These are phyloP conservation scores for Melanotaenia maccullochi DNA, from an alignment of 2,797 vertebrate species.

Conservation along the genomic window DNA sequence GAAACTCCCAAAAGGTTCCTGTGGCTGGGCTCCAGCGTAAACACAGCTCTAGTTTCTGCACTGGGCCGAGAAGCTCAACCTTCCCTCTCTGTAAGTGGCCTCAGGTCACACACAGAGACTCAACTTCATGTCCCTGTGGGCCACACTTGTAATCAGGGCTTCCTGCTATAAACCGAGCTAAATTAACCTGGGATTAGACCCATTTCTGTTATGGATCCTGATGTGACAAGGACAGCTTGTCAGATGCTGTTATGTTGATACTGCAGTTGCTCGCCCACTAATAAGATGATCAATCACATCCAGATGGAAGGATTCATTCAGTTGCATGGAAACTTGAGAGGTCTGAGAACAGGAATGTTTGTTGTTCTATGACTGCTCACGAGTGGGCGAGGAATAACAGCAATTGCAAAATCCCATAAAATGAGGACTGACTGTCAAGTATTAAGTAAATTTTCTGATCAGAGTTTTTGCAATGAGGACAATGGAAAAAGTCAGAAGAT, in stretches of 20 bases:
- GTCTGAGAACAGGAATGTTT: constrained; percentile 35
- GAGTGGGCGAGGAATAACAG: constrained; percentile 4
- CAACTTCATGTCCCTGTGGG: constrained; percentile 70
- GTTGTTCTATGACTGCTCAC: constrained; percentile 8
- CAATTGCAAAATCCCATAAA: background rate
- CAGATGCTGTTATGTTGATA: constrained; percentile 30
- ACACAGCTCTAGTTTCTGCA: constrained; percentile 78
- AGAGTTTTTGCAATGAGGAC: background rate
- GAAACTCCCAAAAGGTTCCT: constrained; percentile 55
- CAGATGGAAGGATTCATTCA: constrained; percentile 55
- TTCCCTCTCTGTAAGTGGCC: constrained; percentile 61
- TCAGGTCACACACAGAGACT: constrained; percentile 58
- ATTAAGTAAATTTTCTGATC: background rate
- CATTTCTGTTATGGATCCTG: constrained; percentile 29
- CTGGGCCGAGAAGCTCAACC: constrained; percentile 67
- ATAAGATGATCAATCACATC: constrained; percentile 57
- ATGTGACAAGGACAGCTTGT: constrained; percentile 36
- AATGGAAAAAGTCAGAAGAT: background rate
- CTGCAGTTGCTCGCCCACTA: constrained; percentile 17
- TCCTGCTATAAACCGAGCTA: constrained; percentile 66
- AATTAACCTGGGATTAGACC: constrained; percentile 57
- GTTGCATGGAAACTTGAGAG: constrained; percentile 33
- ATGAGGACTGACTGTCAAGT: background rate
- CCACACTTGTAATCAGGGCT: constrained; percentile 70
- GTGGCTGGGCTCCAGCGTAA: constrained; percentile 71